phyloP scores from a whole-genome alignment of 2,888 invertebrate genomes.

The Trissolcus japonicus region DNA sequence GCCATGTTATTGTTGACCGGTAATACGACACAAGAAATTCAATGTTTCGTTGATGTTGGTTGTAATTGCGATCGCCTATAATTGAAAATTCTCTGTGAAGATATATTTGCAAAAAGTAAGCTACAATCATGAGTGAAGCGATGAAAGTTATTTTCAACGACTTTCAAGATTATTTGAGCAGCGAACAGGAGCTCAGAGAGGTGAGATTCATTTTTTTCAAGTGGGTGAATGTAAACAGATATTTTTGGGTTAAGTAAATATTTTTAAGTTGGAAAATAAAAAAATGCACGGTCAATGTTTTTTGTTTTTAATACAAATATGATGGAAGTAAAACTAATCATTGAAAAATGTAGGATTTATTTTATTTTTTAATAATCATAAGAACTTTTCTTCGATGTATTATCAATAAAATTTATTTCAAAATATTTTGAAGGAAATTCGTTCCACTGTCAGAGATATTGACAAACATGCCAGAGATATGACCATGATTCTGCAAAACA shows the following conservation, averaged over 20 bases:
- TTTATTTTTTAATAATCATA: background rate
- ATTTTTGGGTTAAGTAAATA: slow-evolving; percentile 5
- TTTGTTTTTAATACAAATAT: background rate
- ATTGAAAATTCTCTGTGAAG: slow-evolving; percentile 8
- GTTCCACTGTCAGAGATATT: slow-evolving; percentile 84
- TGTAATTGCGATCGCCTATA: slow-evolving; percentile 3
- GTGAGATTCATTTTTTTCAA: slow-evolving; percentile 75
- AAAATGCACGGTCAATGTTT: background rate
- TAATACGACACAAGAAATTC: slow-evolving; percentile 1
- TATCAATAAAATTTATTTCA: no score
- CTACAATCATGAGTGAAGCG: slow-evolving; percentile 75
- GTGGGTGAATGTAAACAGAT: slow-evolving; percentile 6
- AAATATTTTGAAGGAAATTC: slow-evolving; percentile 79
- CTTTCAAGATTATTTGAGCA: slow-evolving; percentile 86
- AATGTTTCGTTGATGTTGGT: slow-evolving; percentile 18
- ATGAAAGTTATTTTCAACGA: slow-evolving; percentile 82
- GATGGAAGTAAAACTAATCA: background rate
- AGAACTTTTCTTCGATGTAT: no score
- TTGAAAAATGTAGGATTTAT: background rate
- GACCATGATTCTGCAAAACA: slow-evolving; percentile 86
- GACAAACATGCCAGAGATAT: slow-evolving; percentile 88
- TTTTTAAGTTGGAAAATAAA: background rate
- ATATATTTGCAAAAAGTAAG: background rate
- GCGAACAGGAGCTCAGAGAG: slow-evolving; percentile 89
- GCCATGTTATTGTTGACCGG: slow-evolving; percentile 9